Evolutionary conservation across 2,797 vertebrate species (phyloP).

Genomic region (Microtus agrestis): DNA sequence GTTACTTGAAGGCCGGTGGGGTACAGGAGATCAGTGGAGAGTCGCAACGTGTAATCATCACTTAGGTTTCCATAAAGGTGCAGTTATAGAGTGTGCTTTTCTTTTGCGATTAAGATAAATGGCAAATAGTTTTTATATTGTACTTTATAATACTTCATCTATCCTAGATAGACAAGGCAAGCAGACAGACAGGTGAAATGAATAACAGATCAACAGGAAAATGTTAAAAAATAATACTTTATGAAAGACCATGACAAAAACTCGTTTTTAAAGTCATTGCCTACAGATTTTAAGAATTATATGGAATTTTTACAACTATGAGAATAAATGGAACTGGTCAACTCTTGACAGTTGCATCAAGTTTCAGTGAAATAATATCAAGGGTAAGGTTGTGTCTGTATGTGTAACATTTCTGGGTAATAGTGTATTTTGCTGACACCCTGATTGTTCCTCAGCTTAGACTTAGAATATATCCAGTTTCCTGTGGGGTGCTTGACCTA

Average conservation of each 20-base stretch:
- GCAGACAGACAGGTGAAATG: not conserved
- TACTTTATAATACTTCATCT: conserved; percentile 36
- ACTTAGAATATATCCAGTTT: not conserved
- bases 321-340: conserved; percentile 76
- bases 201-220: not conserved
- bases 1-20: conserved; percentile 28
- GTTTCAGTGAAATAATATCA: conserved; percentile 57
- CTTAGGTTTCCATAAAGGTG: conserved; percentile 51
- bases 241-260: conserved; percentile 54
- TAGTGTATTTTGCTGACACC: not conserved
- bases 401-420: conserved; percentile 29
- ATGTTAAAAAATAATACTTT: not conserved
- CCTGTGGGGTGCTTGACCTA: not conserved
- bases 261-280: conserved; percentile 50
- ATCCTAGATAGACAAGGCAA: not conserved
- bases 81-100: conserved; percentile 44
- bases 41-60: conserved; percentile 48
- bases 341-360: conserved; percentile 73
- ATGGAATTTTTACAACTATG: conserved; percentile 71
- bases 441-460: conserved; percentile 54
- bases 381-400: conserved; percentile 66
- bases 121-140: conserved; percentile 47
- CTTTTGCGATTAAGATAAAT: conserved; percentile 60
- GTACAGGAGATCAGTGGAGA: conserved; percentile 58
- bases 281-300: conserved; percentile 57